Evolutionary conservation across 2,113 vertebrate genomes (phyloP), one percentile per base, ranked within the genome.

Genomic region (Oenanthe oenanthe): DNA sequence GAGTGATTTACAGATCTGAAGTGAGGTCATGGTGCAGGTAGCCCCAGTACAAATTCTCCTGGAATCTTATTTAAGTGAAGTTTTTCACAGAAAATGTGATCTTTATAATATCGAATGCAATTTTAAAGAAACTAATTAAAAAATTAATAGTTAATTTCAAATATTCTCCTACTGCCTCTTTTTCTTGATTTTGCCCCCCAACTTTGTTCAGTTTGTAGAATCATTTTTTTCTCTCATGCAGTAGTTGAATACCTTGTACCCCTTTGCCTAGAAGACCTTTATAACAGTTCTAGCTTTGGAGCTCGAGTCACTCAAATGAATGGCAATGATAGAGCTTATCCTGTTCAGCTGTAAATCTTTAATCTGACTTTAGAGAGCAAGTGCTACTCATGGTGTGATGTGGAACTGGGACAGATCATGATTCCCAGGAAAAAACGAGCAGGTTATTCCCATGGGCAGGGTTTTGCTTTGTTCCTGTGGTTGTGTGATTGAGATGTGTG

Each of bases 321-420:
- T 51, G 50, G 57, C 50, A 86, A 13, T 67, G 75, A 81, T 40
- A 57, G 43, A 92, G 47, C 13, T 90, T 86, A 75, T 92, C 85
- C 67, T 76, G 38, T 54, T 91, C 40, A 85, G 75, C 67, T 0
- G 1, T 82, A 97, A 96, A 80, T 66, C 86, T 95, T 77, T 87
- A 91, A 95, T 80, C 92, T 87, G 91, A 91, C 88, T 85, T 73
- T 54, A 75, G 75, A 70, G 54, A 81, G 28, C 68, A 63, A 82
- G 51, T 96, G 58, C 72, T 21, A 2, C 50, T 81, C 51, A 16
- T 81, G 58, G 8, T 63, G 25, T 48, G 50, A 74, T 4, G 7
- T 63, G 29, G 45, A 88, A 94, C 6, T 86, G 84, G 77, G 88
- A 72, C 62, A 72, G 34, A 53, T 87, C 28, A 31, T 26, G 43